A percentile compares a stretch with the other conserved stretches of the same genome.
Evolutionary conservation across 2,797 vertebrate genomes (phyloP).

Genomic region (Synaphobranchus kaupii): DNA sequence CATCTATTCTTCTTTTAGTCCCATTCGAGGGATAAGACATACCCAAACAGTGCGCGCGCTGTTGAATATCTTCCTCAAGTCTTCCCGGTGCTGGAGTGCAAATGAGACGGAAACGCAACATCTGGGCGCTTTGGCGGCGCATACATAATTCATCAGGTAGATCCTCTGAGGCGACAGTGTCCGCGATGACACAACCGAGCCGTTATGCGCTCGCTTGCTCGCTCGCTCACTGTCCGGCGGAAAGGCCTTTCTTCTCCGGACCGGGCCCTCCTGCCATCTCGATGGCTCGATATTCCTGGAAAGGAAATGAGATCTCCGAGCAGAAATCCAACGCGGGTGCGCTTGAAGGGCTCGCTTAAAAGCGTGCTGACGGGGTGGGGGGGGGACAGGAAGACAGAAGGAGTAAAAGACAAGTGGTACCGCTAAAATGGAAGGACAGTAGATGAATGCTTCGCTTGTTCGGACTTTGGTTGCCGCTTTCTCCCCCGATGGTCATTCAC

Average conservation of each 20-base stretch:
- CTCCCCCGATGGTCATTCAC: not conserved
- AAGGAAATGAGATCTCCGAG: not conserved
- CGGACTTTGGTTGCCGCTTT: not conserved
- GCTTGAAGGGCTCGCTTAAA: not conserved
- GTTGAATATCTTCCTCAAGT: not conserved
- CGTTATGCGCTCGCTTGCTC: constrained; percentile 52
- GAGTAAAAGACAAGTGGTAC: not conserved
- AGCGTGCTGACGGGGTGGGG: not conserved
- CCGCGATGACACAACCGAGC: constrained; percentile 51
- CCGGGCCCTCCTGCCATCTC: constrained; percentile 22
- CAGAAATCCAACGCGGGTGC: not conserved
- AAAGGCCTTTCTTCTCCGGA: constrained; percentile 8
- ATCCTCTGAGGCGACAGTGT: constrained; percentile 61
- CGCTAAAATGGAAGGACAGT: not conserved
- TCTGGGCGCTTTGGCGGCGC: constrained; percentile 48
- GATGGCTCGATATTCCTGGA: not conserved
- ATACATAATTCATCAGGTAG: constrained; percentile 67
- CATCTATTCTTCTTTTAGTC: not conserved
- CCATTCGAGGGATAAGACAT: not conserved
- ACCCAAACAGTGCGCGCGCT: not conserved
- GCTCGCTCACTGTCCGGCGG: constrained; percentile 34
- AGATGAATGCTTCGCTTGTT: not conserved
- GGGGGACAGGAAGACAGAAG: not conserved
- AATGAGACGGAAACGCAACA: constrained; percentile 60
- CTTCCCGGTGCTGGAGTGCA: not conserved